These are phyloP conservation scores for Lanius collurio DNA, from an alignment of 2,113 vertebrate species.

Conservation along the genomic window DNA sequence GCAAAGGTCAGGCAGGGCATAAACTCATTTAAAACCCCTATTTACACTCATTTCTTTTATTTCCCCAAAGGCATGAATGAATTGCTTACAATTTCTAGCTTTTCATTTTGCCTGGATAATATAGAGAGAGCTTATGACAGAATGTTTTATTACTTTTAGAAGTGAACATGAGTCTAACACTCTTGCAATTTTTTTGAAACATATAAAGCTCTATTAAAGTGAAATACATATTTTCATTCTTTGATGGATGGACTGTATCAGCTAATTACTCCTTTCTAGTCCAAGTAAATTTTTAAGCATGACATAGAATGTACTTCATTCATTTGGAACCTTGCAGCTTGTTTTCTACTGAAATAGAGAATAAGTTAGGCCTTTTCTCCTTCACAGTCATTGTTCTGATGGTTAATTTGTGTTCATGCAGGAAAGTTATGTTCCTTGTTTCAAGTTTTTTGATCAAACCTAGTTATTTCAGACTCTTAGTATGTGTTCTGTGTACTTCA, in stretches of 20 bases:
- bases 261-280: neutral
- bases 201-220: neutral
- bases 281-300: neutral
- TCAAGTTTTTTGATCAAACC: neutral
- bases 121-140: neutral
- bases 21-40: neutral
- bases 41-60: neutral
- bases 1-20: neutral
- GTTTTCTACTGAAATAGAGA: neutral
- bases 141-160: neutral
- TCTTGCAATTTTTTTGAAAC: neutral
- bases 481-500: neutral
- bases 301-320: neutral
- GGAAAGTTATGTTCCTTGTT: neutral
- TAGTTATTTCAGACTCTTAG: neutral
- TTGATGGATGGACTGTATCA: neutral
- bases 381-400: neutral
- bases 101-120: conserved; percentile 6
- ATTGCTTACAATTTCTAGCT: neutral
- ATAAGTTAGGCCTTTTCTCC: neutral
- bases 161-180: neutral
- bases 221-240: neutral
- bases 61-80: conserved; percentile 6
- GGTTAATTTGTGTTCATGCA: neutral
- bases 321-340: neutral